Evolutionary conservation across 2,113 vertebrate genomes (phyloP).

Genomic region (Anoplopoma fimbria): DNA sequence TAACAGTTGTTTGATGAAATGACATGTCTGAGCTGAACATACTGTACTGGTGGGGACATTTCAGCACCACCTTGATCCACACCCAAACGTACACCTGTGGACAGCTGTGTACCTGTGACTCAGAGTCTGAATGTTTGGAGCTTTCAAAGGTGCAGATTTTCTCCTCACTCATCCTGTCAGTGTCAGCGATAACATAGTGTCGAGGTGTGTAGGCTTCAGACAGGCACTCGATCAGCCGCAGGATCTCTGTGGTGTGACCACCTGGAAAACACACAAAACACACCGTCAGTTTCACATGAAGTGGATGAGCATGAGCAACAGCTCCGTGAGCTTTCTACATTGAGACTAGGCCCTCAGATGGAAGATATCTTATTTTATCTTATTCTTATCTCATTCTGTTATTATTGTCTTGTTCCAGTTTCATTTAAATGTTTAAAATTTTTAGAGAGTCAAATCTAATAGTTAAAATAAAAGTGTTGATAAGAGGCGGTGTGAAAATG

Average conservation of each 20-base stretch:
- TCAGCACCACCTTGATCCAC: too few relatives aligned
- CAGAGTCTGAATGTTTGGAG: conserved; percentile 66
- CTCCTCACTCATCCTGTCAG: conserved; percentile 92
- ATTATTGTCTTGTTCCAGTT: neutral
- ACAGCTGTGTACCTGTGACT: conserved; percentile 78
- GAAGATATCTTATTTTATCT: too few relatives aligned
- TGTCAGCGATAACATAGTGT: conserved; percentile 92
- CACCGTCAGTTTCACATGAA: neutral
- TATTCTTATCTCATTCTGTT: too few relatives aligned
- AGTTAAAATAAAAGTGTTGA: too few relatives aligned
- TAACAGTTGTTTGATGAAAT: too few relatives aligned
- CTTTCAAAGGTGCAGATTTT: conserved; percentile 90
- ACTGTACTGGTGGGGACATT: too few relatives aligned
- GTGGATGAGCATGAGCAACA: neutral
- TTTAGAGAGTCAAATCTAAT: too few relatives aligned
- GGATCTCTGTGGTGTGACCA: conserved; percentile 94
- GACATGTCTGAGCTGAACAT: neutral
- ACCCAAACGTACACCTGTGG: neutral
- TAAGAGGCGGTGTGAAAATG: too few relatives aligned
- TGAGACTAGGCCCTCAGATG: neutral
- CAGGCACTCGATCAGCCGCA: conserved; percentile 88
- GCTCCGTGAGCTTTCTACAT: neutral
- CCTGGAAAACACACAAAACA: conserved; percentile 78
- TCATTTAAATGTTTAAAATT: too few relatives aligned
- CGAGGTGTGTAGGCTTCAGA: conserved; percentile 88